Evolutionary conservation across 2,888 invertebrate genomes (phyloP), one percentile per base, ranked within the genome.

Genomic region (Aplocera efformata): DNA sequence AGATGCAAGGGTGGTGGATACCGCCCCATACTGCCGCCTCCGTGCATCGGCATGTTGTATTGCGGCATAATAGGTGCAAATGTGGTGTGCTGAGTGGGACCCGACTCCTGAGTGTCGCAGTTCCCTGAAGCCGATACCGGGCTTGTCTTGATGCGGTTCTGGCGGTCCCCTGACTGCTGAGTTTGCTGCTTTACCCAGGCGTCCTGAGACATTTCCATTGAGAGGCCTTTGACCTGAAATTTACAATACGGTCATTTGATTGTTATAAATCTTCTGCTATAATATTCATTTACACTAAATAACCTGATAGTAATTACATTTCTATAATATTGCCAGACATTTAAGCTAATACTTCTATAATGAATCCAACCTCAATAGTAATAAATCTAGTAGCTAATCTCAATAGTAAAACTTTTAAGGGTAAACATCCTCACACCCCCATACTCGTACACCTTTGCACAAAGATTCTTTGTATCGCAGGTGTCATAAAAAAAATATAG

Each of bases 71-170:
- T 83, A 5, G 88, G 85, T 7, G 85, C 81, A 32, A 86, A 88
- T 1, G 85, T 78, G 8, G 85, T 77, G 49, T 85, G 73, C 63
- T 72, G 85, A 25, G 66, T 72, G 26, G 63, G 79, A 21, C 90
- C 89, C 33, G 95, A 93, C 71, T 95, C 95, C 52, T 83, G 83
- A 6, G 60, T 74, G 42, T 88, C 86, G 44, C 85, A 84, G 48
- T 71, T 83, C 3, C 74, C 83, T n/a, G 84, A 73, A 1, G 78
- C 83, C 6, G 84, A 81, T 7, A 85, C 82, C 7, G 86, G 86
- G 59, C 86, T 86, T 8, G 86, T 84, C 64, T 88, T 88, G 23
- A 86, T 74, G 41, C 86, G 83, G 11, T 83, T 61, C 65, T 77
- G 85, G 35, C 85, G 85, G 29, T 85, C 85, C 10, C 71, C 64